Conservation (phyloP, 2,888 invertebrate genomes). For the Crioceris asparagi region DNA sequence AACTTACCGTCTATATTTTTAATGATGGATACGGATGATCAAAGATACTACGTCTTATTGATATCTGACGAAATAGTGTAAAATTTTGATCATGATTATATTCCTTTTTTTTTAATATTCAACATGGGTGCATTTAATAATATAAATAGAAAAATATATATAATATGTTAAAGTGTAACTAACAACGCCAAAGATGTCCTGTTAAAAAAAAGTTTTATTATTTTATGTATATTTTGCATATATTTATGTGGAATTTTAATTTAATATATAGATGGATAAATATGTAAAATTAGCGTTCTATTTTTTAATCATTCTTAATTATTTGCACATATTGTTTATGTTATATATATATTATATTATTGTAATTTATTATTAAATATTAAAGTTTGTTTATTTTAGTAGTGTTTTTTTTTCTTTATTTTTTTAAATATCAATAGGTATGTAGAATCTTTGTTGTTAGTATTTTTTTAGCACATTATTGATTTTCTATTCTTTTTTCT, state of each 20-base stretch:
- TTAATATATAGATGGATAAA: slow-evolving; percentile 16
- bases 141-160: no score
- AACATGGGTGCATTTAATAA: not conserved
- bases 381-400: slow-evolving; percentile 15
- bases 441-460: slow-evolving; percentile 2
- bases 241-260: slow-evolving; percentile 18
- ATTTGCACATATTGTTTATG: slow-evolving; percentile 18
- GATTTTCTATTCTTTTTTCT: no score
- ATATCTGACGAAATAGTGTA: no score
- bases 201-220: slow-evolving; percentile 13
- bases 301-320: slow-evolving; percentile 13
- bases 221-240: slow-evolving; percentile 18
- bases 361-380: slow-evolving; percentile 16
- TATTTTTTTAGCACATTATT: not conserved
- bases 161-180: slow-evolving; percentile 7
- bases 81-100: not conserved
- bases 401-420: slow-evolving; percentile 8
- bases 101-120: not conserved
- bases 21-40: no score
- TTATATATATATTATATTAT: slow-evolving; percentile 5
- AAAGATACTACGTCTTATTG: no score
- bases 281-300: slow-evolving; percentile 1
- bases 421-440: slow-evolving; percentile 1
- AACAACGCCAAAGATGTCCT: slow-evolving; percentile 23
- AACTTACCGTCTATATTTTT: no score